These are phyloP conservation scores for Okapia johnstoni DNA, from an alignment of 2,113 vertebrate genomes.

Conservation along the genomic window DNA sequence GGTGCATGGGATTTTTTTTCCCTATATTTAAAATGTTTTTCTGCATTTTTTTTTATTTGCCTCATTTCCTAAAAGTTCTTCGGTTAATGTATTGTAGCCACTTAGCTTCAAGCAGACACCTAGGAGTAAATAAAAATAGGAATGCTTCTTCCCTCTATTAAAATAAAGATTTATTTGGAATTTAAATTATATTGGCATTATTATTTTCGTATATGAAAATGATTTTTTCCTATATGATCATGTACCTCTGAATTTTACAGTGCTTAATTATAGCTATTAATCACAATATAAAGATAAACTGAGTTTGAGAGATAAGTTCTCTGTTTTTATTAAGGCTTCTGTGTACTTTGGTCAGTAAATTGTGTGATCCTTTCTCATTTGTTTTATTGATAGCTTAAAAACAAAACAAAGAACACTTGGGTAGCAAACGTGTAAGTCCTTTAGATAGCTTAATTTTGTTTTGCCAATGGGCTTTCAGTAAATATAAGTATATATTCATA, in stretches of 20 bases:
- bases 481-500: not conserved
- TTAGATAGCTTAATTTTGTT: not conserved
- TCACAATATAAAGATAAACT: not conserved
- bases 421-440: not conserved
- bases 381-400: not conserved
- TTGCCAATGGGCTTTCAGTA: not conserved
- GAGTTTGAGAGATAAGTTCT: not conserved
- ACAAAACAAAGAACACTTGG: not conserved
- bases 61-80: conserved; percentile 40
- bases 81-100: not conserved
- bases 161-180: not conserved
- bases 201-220: not conserved
- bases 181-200: not conserved
- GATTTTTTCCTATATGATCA: not conserved
- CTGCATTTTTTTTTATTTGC: conserved; percentile 11
- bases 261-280: not conserved
- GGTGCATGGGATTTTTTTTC: not conserved
- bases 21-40: conserved; percentile 12
- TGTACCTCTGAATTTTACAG: not conserved
- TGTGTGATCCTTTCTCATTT: not conserved
- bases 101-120: not conserved
- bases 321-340: not conserved
- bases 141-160: not conserved
- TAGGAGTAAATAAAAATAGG: not conserved
- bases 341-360: not conserved